Evolutionary conservation across 2,113 vertebrate genomes (phyloP).

Genomic region (Mirounga angustirostris): DNA sequence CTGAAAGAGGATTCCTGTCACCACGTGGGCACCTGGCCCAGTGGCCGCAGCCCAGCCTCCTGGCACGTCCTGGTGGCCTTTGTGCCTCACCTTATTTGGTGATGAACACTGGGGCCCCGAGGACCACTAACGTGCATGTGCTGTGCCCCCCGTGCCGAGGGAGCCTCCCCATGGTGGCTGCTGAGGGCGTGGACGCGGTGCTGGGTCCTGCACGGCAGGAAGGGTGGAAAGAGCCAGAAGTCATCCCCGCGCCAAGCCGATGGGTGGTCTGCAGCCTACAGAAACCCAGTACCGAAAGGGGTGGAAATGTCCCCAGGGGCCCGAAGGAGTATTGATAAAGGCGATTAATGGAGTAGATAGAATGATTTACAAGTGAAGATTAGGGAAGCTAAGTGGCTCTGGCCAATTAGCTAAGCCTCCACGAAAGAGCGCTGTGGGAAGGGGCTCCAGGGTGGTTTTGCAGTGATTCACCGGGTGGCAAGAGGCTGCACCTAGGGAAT

Average conservation of each 20-base stretch:
- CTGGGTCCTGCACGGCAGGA: neutral
- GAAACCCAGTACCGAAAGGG: neutral
- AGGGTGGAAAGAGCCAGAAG: neutral
- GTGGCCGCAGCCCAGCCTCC: neutral
- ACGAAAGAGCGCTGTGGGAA: neutral
- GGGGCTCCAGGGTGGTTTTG: neutral
- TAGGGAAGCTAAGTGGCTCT: neutral
- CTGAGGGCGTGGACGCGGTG: neutral
- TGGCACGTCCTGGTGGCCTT: neutral
- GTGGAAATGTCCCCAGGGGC: neutral
- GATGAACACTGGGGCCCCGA: neutral
- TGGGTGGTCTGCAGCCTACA: neutral
- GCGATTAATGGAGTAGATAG: constrained; percentile 48
- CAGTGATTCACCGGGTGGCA: neutral
- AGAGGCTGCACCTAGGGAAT: neutral
- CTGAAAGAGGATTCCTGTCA: neutral
- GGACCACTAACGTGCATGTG: rapidly evolving
- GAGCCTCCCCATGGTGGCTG: neutral
- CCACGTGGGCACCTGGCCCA: neutral
- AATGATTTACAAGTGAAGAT: constrained; percentile 50
- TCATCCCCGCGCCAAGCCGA: rapidly evolving
- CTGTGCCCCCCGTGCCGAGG: neutral
- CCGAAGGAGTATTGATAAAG: neutral
- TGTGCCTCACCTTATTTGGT: neutral
- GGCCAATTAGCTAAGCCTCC: constrained; percentile 25